phyloP scores from a whole-genome alignment of 2,113 vertebrate genomes.

The Phasianus colchicus region DNA sequence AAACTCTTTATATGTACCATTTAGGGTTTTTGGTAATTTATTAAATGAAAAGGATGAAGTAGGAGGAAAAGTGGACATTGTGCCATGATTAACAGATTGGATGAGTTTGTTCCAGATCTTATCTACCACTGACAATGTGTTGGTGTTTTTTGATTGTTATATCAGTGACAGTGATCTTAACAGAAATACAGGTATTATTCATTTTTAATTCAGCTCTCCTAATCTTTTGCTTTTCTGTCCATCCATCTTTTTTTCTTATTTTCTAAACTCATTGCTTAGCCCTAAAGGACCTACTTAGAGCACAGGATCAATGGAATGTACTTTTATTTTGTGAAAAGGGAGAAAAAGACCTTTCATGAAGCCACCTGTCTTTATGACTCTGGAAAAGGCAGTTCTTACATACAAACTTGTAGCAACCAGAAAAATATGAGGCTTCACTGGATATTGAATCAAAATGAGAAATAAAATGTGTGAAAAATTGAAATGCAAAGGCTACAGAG shows the following conservation, averaged over 20 bases:
- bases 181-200: conserved; percentile 37
- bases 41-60: neutral
- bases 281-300: neutral
- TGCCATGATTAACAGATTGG: conserved; percentile 33
- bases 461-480: neutral
- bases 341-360: neutral
- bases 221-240: neutral
- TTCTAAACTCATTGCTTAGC: neutral
- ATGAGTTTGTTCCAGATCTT: conserved; percentile 24
- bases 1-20: neutral
- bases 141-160: conserved; percentile 32
- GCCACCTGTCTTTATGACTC: neutral
- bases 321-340: neutral
- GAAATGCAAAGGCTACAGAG: neutral
- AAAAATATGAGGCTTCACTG: neutral
- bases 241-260: neutral
- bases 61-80: conserved; percentile 30
- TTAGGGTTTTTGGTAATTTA: neutral
- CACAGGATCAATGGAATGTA: neutral
- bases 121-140: conserved; percentile 33
- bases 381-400: neutral
- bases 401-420: neutral
- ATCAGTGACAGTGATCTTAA: neutral
- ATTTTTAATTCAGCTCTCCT: conserved; percentile 4
- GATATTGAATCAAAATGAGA: neutral